Conservation (phyloP, 1,140 invertebrate genomes). For the Lamellibrachia luymesi region DNA sequence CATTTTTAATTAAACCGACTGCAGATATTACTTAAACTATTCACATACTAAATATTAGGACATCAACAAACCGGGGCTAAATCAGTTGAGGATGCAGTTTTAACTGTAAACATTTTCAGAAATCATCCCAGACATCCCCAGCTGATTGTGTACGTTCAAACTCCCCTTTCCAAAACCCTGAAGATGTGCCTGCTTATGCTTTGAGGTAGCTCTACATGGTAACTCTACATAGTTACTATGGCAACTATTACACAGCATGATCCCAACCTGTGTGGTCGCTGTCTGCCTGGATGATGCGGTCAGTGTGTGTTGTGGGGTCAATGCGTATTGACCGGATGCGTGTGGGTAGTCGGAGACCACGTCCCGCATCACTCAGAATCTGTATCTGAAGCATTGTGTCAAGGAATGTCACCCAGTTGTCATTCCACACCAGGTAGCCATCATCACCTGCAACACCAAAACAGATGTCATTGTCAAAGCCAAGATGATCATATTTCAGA, state of each 20-base stretch:
- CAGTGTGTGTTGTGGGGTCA: slow-evolving; percentile 65
- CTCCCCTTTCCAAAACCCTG: too few species aligned
- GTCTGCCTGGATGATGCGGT: slow-evolving; percentile 32
- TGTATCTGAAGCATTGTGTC: slow-evolving; percentile 93
- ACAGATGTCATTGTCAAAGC: slow-evolving; percentile 10
- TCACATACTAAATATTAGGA: too few species aligned
- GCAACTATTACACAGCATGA: neutral
- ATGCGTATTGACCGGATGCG: slow-evolving; percentile 78
- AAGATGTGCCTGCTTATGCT: too few species aligned
- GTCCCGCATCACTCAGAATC: slow-evolving; percentile 71
- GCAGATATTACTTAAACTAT: too few species aligned
- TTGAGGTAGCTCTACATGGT: too few species aligned
- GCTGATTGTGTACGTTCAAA: too few species aligned
- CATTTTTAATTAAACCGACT: too few species aligned
- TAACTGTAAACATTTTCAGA: too few species aligned
- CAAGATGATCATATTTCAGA: neutral
- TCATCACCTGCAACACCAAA: slow-evolving; percentile 44
- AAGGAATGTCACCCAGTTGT: slow-evolving; percentile 67
- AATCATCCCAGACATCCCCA: too few species aligned
- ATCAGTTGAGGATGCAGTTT: too few species aligned
- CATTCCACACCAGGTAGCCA: slow-evolving; percentile 63
- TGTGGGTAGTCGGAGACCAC: slow-evolving; percentile 83
- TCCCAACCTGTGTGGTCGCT: neutral
- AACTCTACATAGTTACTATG: neutral
- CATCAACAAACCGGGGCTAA: too few species aligned